Conservation (phyloP, 2,888 invertebrate species). For the Lucinisca nassula region DNA sequence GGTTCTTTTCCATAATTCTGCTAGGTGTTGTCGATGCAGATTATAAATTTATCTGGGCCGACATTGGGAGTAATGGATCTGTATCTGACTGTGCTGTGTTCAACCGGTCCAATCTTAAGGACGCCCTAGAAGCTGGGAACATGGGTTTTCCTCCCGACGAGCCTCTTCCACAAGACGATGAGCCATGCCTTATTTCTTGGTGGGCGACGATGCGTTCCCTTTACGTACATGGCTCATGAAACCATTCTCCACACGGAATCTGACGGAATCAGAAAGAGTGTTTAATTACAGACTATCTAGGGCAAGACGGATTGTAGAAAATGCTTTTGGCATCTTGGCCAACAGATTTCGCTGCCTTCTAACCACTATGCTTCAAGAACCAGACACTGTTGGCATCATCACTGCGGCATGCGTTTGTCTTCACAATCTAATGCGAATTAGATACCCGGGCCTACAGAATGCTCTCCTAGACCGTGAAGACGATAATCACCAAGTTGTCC, state of each 20-base stretch:
- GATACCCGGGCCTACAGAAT: constrained; percentile 55
- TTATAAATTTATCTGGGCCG: constrained; percentile 25
- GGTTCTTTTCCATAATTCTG: constrained; percentile 26
- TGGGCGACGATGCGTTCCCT: not conserved
- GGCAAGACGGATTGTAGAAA: constrained; percentile 27
- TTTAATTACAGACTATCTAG: constrained; percentile 1
- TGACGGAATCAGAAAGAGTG: not conserved
- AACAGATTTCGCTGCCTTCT: constrained; percentile 16
- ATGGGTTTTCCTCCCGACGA: not conserved
- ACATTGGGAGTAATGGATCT: not conserved
- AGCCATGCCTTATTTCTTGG: not conserved
- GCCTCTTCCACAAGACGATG: not conserved
- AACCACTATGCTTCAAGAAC: constrained; percentile 46
- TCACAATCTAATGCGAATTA: constrained; percentile 58
- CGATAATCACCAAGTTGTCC: constrained; percentile 65
- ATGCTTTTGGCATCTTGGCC: constrained; percentile 41
- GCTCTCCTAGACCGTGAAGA: constrained; percentile 54
- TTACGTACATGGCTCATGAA: not conserved
- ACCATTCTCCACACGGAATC: not conserved
- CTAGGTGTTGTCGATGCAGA: constrained; percentile 31
- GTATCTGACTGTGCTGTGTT: constrained; percentile 12
- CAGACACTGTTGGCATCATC: constrained; percentile 37
- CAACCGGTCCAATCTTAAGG: not conserved
- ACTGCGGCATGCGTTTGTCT: constrained; percentile 54
- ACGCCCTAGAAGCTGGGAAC: not conserved